phyloP scores from a whole-genome alignment of 2,797 vertebrate genomes.

The Tamandua tetradactyla region DNA sequence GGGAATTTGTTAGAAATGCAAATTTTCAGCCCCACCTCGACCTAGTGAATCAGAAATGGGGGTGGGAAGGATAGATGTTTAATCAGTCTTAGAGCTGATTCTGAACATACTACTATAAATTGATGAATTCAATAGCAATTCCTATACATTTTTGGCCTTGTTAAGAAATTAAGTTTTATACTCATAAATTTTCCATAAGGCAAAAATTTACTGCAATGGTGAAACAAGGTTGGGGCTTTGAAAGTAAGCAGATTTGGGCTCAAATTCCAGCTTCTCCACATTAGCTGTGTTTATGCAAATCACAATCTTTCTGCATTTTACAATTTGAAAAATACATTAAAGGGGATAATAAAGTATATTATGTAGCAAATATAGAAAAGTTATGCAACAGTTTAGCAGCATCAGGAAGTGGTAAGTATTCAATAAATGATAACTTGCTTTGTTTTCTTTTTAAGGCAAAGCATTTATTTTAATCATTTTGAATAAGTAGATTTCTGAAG shows the following conservation, averaged over 20 bases:
- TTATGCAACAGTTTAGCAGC: not conserved
- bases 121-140: not conserved
- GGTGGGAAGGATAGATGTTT: not conserved
- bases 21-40: not conserved
- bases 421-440: not conserved
- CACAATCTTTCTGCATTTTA: not conserved
- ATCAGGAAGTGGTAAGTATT: not conserved
- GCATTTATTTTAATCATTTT: not conserved
- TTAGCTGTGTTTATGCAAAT: not conserved
- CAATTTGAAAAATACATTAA: not conserved
- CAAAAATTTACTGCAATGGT: not conserved
- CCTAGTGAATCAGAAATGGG: not conserved
- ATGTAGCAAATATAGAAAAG: not conserved
- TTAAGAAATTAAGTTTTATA: not conserved
- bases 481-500: not conserved
- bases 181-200: not conserved
- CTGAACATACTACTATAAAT: not conserved
- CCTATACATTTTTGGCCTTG: not conserved
- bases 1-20: not conserved
- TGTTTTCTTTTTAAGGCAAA: slow-evolving; percentile 1
- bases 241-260: not conserved
- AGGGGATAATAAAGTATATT: not conserved
- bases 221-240: not conserved
- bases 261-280: not conserved
- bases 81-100: not conserved